These are phyloP conservation scores for Castor canadensis DNA, from an alignment of 2,113 vertebrate species.

Conservation along the genomic window DNA sequence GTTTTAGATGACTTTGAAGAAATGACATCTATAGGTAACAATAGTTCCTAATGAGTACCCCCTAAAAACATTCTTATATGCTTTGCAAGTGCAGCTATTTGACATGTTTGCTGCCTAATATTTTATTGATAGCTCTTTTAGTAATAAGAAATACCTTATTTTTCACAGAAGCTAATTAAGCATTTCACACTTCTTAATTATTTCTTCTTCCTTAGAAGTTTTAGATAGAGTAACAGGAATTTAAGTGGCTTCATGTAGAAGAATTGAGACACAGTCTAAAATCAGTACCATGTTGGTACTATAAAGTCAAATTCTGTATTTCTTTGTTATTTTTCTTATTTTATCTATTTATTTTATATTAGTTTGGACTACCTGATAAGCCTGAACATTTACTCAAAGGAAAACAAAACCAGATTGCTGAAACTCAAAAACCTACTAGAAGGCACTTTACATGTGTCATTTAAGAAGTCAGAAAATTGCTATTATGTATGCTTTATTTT, in stretches of 20 bases:
- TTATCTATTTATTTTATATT: constrained; percentile 38
- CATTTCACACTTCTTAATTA: not conserved
- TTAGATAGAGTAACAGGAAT: not conserved
- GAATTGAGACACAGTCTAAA: not conserved
- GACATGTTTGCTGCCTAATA: not conserved
- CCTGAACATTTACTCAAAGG: not conserved
- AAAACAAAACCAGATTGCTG: not conserved
- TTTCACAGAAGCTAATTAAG: constrained; percentile 7
- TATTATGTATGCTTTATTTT: not conserved
- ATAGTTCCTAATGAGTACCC: not conserved
- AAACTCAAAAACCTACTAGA: not conserved
- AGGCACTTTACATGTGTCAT: not conserved
- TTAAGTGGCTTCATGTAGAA: not conserved
- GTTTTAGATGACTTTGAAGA: not conserved
- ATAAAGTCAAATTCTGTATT: not conserved
- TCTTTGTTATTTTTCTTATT: not conserved
- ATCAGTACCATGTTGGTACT: not conserved
- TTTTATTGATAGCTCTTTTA: constrained; percentile 39
- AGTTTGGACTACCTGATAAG: not conserved
- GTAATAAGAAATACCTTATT: constrained; percentile 10
- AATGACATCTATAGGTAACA: not conserved
- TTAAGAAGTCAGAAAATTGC: not conserved
- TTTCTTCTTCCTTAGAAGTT: constrained; percentile 30
- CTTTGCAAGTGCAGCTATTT: not conserved
- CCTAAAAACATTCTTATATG: not conserved